Evolutionary conservation across 2,113 vertebrate genomes (phyloP).

Genomic region (Opisthocomus hoazin): DNA sequence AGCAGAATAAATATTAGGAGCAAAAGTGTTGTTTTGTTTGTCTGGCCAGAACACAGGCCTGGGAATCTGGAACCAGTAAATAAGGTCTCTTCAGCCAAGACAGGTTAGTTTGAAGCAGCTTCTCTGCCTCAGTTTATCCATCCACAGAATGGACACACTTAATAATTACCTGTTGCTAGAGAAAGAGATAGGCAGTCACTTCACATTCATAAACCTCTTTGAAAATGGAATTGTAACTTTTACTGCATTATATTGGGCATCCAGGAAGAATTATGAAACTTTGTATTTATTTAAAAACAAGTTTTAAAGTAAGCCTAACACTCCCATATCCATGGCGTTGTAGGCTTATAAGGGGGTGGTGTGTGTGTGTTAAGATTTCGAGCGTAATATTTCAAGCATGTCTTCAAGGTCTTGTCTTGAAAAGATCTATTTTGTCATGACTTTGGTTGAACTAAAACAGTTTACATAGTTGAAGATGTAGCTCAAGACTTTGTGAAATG

Average conservation of each 20-base stretch:
- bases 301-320: neutral
- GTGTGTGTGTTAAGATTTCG: neutral
- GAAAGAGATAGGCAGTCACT: neutral
- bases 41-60: neutral
- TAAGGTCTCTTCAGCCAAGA: neutral
- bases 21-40: neutral
- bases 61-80: neutral
- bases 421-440: neutral
- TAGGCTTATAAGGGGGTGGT: neutral
- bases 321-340: accelerated
- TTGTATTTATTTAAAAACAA: neutral
- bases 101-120: neutral
- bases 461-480: neutral
- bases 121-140: neutral
- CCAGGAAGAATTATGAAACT: neutral
- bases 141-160: neutral
- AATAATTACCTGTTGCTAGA: neutral
- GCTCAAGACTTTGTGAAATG: constrained; percentile 1
- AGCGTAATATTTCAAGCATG: neutral
- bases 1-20: neutral
- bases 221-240: neutral
- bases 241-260: neutral
- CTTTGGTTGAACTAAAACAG: neutral
- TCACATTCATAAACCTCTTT: neutral
- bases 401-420: neutral